Evolutionary conservation across 2,113 vertebrate genomes (phyloP).

Genomic region (Actenoides lindsayi): DNA sequence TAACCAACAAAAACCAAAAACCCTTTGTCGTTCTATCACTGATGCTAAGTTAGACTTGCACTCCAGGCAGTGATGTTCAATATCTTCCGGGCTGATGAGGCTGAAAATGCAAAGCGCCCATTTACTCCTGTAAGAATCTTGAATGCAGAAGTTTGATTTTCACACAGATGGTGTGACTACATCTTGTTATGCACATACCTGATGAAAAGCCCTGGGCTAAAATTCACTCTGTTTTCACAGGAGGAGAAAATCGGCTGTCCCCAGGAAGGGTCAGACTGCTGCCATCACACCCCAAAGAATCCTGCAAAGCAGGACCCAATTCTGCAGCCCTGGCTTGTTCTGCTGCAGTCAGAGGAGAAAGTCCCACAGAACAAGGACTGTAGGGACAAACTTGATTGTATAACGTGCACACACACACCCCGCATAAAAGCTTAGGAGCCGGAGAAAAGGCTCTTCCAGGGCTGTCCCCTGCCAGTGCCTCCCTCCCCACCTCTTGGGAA

Average conservation of each 20-base stretch:
- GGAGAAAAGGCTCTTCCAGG: neutral
- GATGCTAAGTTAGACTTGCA: neutral
- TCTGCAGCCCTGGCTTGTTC: neutral
- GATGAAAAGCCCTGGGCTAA: neutral
- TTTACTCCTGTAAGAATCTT: neutral
- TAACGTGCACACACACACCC: neutral
- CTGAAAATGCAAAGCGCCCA: neutral
- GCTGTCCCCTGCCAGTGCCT: neutral
- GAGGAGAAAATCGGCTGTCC: neutral
- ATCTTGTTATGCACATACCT: neutral
- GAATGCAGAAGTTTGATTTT: neutral
- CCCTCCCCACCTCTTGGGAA: neutral
- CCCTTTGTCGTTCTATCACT: neutral
- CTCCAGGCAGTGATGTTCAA: neutral
- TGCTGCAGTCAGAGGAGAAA: neutral
- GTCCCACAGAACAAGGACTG: neutral
- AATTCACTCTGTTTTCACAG: neutral
- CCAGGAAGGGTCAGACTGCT: neutral
- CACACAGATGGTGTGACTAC: neutral
- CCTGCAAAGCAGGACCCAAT: neutral
- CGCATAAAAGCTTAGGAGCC: neutral
- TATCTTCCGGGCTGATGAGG: neutral
- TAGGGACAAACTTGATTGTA: neutral
- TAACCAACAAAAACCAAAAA: neutral
- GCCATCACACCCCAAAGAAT: neutral